Evolutionary conservation across 1,140 invertebrate species (phyloP).

Genomic region (Papilio helenus): DNA sequence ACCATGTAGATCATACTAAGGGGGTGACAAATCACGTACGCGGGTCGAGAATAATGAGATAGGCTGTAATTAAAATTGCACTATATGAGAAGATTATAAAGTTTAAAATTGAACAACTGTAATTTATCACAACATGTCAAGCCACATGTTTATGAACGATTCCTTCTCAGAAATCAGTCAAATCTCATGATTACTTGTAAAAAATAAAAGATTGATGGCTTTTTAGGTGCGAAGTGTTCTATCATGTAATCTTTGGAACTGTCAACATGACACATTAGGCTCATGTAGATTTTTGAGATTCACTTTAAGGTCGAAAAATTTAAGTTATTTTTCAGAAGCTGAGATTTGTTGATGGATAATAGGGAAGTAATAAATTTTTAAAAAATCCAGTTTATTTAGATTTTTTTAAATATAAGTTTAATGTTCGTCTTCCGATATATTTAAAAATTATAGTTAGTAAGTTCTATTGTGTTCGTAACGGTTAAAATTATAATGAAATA

Average conservation of each 20-base stretch:
- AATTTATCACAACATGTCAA: constrained; percentile 42
- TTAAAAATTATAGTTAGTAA: not conserved
- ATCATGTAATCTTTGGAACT: constrained; percentile 38
- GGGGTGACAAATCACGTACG: constrained; percentile 64
- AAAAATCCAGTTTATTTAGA: not conserved
- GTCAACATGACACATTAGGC: constrained; percentile 14
- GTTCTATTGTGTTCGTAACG: not conserved
- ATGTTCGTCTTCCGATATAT: not conserved
- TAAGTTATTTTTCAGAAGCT: not conserved
- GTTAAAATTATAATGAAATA: not conserved
- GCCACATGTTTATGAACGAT: constrained; percentile 48
- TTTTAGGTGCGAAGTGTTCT: constrained; percentile 67
- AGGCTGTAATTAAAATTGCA: constrained; percentile 34
- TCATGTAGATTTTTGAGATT: constrained; percentile 26
- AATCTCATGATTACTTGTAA: constrained; percentile 40
- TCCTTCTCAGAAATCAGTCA: constrained; percentile 61
- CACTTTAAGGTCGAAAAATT: not conserved
- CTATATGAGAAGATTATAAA: constrained; percentile 38
- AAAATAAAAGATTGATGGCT: constrained; percentile 71
- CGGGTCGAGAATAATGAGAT: constrained; percentile 33
- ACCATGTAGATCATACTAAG: constrained; percentile 48
- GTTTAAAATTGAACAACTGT: constrained; percentile 41
- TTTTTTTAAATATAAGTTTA: no score
- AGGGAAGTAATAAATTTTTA: not conserved
- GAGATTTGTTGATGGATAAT: not conserved